A percentile compares a stretch with the other conserved stretches of the same genome.
Conservation (phyloP, 1,140 invertebrate species). For the Drosophila navojoa region DNA sequence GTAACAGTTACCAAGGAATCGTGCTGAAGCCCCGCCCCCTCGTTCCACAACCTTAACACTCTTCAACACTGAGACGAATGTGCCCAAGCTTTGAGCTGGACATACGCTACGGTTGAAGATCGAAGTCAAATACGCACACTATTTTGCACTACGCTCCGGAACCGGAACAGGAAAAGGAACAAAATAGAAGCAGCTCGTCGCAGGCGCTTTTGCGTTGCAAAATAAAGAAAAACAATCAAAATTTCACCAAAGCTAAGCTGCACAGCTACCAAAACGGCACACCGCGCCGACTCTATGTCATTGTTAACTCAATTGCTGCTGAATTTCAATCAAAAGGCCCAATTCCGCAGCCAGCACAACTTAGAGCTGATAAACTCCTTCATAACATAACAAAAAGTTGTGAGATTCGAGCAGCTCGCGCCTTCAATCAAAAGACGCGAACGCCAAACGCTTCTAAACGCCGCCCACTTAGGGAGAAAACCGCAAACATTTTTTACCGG, state of each 20-base stretch:
- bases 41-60: conserved; percentile 1
- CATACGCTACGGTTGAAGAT: conserved; percentile 61
- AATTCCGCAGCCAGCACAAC: conserved; percentile 71
- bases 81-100: conserved; percentile 61
- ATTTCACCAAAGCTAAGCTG: conserved; percentile 71
- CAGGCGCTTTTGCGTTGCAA: conserved; percentile 15
- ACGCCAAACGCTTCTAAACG: conserved; percentile 26
- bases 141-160: conserved; percentile 3
- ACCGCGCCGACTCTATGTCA: conserved; percentile 78
- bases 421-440: conserved; percentile 33
- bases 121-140: background rate
- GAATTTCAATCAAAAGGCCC: conserved; percentile 79
- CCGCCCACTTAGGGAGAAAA: conserved; percentile 65
- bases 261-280: conserved; percentile 76
- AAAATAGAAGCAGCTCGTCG: too few species aligned
- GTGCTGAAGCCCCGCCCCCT: background rate
- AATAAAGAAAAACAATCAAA: conserved; percentile 60
- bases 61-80: conserved; percentile 36
- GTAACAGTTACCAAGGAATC: conserved; percentile 16
- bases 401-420: conserved; percentile 15
- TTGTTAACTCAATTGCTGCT: conserved; percentile 73
- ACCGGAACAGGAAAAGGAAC: background rate
- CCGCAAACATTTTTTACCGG: conserved; percentile 81
- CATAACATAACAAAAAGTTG: conserved; percentile 76
- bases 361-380: conserved; percentile 81